A percentile compares a stretch with the other conserved stretches of the same genome.
Evolutionary conservation across 2,797 vertebrate species (phyloP).

Genomic region (Cygnus olor): DNA sequence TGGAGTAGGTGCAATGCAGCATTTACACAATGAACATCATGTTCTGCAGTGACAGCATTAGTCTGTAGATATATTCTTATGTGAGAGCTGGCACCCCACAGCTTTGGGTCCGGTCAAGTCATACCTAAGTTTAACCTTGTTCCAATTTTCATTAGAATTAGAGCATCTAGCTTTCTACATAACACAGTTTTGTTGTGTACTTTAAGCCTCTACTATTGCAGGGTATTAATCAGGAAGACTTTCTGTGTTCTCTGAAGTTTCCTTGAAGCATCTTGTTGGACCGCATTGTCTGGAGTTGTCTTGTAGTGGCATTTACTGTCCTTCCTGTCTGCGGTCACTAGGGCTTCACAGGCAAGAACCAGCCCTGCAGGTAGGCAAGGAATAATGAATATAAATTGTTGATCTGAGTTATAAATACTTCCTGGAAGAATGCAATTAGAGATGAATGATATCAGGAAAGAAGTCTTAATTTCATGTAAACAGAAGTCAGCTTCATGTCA

Average conservation of each 20-base stretch:
- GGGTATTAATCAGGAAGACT: background rate
- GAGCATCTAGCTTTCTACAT: background rate
- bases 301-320: background rate
- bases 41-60: background rate
- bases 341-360: background rate
- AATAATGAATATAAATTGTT: background rate
- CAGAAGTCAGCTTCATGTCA: background rate
- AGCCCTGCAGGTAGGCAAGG: background rate
- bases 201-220: background rate
- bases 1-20: background rate
- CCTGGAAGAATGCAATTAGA: background rate
- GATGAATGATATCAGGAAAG: background rate
- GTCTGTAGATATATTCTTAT: background rate
- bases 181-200: background rate
- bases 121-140: background rate
- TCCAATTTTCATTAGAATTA: background rate
- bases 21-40: background rate
- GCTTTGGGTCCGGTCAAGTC: background rate
- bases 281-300: background rate
- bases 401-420: background rate
- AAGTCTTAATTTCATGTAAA: background rate
- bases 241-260: background rate
- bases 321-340: background rate
- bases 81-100: background rate
- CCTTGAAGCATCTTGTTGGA: background rate